These are phyloP conservation scores for Sepiola atlantica DNA, from an alignment of 2,888 invertebrate species.

Conservation along the genomic window DNA sequence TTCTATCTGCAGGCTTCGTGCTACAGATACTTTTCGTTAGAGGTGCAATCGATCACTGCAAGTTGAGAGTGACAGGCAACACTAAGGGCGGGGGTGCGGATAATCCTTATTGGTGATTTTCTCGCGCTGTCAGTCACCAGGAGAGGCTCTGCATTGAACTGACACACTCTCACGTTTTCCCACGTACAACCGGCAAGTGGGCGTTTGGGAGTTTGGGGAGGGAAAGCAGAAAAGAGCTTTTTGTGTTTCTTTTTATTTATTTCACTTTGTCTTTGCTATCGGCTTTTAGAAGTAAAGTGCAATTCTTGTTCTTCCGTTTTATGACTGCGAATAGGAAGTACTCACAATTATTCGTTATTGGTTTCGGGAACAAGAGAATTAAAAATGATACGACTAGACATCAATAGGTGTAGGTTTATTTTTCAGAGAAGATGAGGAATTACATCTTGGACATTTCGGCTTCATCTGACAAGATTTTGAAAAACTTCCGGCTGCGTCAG, in stretches of 20 bases:
- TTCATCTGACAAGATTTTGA: not conserved
- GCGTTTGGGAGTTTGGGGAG: not conserved
- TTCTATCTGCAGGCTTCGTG: not conserved
- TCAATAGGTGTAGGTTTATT: not conserved
- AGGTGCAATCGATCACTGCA: not conserved
- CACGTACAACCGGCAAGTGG: not conserved
- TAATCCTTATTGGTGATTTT: constrained; percentile 8
- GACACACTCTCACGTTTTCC: not conserved
- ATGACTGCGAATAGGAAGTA: not conserved
- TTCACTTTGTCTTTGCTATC: not conserved
- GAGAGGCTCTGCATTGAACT: not conserved
- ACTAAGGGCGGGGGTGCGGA: not conserved
- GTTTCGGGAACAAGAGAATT: not conserved
- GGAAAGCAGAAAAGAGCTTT: not conserved
- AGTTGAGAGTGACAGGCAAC: not conserved
- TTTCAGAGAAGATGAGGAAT: not conserved
- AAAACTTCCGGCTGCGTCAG: not conserved
- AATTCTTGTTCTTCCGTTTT: not conserved
- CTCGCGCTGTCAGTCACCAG: not conserved
- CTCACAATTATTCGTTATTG: not conserved
- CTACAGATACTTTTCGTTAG: not conserved
- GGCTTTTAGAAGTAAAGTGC: not conserved
- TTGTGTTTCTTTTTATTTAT: not conserved
- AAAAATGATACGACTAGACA: not conserved
- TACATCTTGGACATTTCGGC: not conserved